Base-by-base conservation (phyloP, 2,888 invertebrate genomes). In the Acrobasis consociella region DNA sequence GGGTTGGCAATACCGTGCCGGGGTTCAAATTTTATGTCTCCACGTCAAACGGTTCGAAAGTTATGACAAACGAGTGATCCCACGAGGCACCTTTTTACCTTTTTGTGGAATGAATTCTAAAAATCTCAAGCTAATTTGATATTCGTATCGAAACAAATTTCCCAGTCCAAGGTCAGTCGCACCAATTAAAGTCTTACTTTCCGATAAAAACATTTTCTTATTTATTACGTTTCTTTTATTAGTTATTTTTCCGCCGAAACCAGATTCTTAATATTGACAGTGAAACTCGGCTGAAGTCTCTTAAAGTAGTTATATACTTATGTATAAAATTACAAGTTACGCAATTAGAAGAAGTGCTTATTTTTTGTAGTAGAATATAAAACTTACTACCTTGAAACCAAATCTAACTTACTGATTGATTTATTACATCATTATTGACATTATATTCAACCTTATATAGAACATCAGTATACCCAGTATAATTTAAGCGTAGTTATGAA, bases 51-150 rank as follows among this genome's bases (percentile, higher is more conserved):
- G 67, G 68, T 65, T 66, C 65, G 62, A 73, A 73, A 74, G 72
- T 74, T 73, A 70, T 73, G 73, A 75, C 72, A 69, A 70, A 75
- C 71, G 72, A 70, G 68, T 68, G 67, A 69, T 69, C 73, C 66
- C 69, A 17, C 66, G 73, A 52, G 53, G 62, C 53, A 49, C 55
- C 49, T 62, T 62, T 56, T 62, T 31, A 46, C 62, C 53, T 62
- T 53, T 62, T 62, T 62, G 62, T 38, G 49, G 17, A 38, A 62
- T 56, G 62, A 49, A 49, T 55, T 62, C 49, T 42, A 55, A 55
- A 62, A 62, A 55, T 49, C 55, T 62, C 55, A 17, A 7, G n/a
- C 53, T 49, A 38, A 55, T 56, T 62, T 38, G 37, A 62, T 13
- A n/a, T 42, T 56, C 15, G 17, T 22, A 56, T 22, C 16, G 17